Evolutionary conservation across 1,140 invertebrate species (phyloP), one percentile per base, ranked within the genome.

Genomic region (Pararge aegeria): DNA sequence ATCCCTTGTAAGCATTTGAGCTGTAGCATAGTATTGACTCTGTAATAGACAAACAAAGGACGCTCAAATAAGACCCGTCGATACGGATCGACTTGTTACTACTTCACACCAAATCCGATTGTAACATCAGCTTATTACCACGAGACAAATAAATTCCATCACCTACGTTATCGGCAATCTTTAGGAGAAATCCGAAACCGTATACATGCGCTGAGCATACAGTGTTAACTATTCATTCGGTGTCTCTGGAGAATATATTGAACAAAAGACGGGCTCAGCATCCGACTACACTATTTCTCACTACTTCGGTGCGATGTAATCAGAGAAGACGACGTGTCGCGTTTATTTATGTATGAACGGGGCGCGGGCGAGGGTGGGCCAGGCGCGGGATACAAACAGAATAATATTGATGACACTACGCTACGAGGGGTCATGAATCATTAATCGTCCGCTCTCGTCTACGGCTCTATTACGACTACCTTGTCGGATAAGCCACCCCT

Each of bases 391-490:
- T 87, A 89, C 86, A 89, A 89, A 89, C 86, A 87, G 86, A 87
- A 89, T 89, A 87, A 89, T 87, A 89, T 89, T 89, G 87, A 89
- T 89, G 87, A 89, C 84, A 87, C 80, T 78, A 74, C 78, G 75
- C 79, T 79, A 71, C 75, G 83, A 83, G 81, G 85, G 86, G 83
- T 89, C 84, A 87, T 89, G 87, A 89, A 89, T 87, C 87, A 87
- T 89, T 89, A 89, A 89, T 89, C 86, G 84, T 87, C 70, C 70
- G 70, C 79, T 82, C 79, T 77, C 76, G 61, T 79, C 68, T 86
- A 89, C 76, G 79, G 75, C 84, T 89, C 83, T 89, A 89, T 89
- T 87, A 89, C 83, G 80, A 79, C 70, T 84, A 78, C 78, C 76
- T 83, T 70, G 73, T 70, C 73, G 80, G 85, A 88, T 87, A 84